These are phyloP conservation scores for Eulemur albifrons DNA, from an alignment of 2,797 vertebrate species.

Conservation along the genomic window DNA sequence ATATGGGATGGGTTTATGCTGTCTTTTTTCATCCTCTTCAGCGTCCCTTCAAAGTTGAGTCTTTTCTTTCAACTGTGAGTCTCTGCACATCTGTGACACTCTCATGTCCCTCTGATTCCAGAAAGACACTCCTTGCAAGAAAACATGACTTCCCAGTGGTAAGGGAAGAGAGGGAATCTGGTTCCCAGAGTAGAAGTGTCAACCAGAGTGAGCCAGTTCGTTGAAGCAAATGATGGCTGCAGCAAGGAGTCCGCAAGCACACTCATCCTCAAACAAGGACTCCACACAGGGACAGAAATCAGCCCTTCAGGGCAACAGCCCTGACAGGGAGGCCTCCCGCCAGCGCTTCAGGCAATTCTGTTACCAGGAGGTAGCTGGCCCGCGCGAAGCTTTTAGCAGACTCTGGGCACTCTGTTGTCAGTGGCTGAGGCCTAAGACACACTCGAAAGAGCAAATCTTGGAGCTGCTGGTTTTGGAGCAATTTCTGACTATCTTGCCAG, in stretches of 20 bases:
- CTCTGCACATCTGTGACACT: background rate
- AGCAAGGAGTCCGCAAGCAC: background rate
- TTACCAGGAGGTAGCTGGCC: constrained; percentile 4
- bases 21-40: background rate
- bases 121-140: background rate
- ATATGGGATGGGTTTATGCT: background rate
- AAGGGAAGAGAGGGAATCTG: background rate
- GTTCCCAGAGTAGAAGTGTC: background rate
- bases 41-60: background rate
- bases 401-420: constrained; percentile 39
- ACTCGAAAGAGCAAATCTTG: constrained; percentile 27
- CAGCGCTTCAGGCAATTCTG: constrained; percentile 12
- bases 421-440: constrained; percentile 10
- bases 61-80: background rate
- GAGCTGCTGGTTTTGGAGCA: constrained; percentile 45
- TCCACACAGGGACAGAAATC: background rate
- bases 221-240: background rate
- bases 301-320: background rate
- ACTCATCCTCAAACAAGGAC: background rate
- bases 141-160: background rate
- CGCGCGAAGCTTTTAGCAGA: constrained; percentile 4
- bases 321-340: background rate
- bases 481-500: constrained; percentile 28
- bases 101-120: background rate
- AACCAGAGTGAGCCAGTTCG: background rate